A percentile compares a stretch with the other conserved stretches of the same genome.
Evolutionary conservation across 2,888 invertebrate genomes (phyloP).

Genomic region (Uloborus plumipes): DNA sequence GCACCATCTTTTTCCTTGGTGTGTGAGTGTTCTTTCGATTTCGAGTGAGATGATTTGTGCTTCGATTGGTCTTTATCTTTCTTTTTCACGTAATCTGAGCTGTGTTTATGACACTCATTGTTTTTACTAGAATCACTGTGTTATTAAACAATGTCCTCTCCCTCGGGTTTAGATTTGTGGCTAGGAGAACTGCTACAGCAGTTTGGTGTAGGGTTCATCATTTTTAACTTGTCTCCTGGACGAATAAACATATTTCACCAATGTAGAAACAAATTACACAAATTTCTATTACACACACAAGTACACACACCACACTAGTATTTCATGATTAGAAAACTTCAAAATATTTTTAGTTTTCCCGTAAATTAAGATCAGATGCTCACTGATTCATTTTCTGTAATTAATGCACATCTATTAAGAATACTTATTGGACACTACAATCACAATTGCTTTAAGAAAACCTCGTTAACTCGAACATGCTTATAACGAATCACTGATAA

Average conservation of each 20-base stretch:
- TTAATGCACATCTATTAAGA: too few species aligned
- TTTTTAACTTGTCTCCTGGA: conserved; percentile 54
- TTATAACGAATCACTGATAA: too few species aligned
- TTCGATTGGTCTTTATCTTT: conserved; percentile 37
- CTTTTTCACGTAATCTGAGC: conserved; percentile 55
- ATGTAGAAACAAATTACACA: too few species aligned
- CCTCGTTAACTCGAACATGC: too few species aligned
- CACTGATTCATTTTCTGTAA: too few species aligned
- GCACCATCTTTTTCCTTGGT: conserved; percentile 19
- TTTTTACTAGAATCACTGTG: conserved; percentile 37
- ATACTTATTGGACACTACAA: too few species aligned
- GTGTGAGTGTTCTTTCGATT: conserved; percentile 34
- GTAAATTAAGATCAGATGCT: too few species aligned
- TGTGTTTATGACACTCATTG: conserved; percentile 37
- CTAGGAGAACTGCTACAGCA: conserved; percentile 52
- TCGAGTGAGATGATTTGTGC: conserved; percentile 20
- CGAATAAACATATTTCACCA: background rate
- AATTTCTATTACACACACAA: too few species aligned
- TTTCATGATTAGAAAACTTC: too few species aligned
- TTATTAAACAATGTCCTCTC: conserved; percentile 27
- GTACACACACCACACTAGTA: too few species aligned
- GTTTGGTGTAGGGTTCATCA: conserved; percentile 62
- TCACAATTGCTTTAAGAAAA: too few species aligned
- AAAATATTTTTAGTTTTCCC: too few species aligned
- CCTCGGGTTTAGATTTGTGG: conserved; percentile 46